Conservation (phyloP, 2,888 invertebrate genomes). For the Drosophila lacicola region DNA sequence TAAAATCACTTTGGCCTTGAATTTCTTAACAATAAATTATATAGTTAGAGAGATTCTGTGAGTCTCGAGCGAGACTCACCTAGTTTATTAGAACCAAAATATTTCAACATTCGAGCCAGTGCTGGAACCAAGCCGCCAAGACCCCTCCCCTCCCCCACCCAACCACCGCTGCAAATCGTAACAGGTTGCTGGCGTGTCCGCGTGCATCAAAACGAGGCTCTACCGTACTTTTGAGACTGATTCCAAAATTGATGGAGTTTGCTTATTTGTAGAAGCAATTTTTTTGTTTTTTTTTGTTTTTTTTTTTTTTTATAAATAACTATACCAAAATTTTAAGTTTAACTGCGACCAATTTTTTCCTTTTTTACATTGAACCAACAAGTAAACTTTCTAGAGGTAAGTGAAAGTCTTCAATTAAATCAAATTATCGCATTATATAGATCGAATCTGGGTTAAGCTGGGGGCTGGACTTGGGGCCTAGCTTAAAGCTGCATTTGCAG, state of each 20-base stretch:
- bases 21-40: constrained; percentile 4
- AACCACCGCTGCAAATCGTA: not conserved
- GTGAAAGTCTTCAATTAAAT: constrained; percentile 8
- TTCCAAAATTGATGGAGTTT: constrained; percentile 29
- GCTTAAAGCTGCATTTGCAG: too few species aligned
- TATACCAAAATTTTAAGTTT: constrained; percentile 28
- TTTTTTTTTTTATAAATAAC: constrained; percentile 15
- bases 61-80: constrained; percentile 21
- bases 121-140: not conserved
- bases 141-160: not conserved
- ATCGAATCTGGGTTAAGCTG: not conserved
- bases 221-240: not conserved
- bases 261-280: constrained; percentile 5
- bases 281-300: constrained; percentile 12
- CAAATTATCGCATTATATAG: too few species aligned
- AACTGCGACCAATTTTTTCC: constrained; percentile 6
- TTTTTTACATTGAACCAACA: constrained; percentile 21
- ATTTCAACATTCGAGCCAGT: constrained; percentile 2
- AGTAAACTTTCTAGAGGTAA: constrained; percentile 17
- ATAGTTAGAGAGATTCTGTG: constrained; percentile 16
- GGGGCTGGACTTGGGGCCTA: not conserved
- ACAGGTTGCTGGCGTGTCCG: too few species aligned
- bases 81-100: not conserved
- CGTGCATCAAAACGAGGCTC: not conserved
- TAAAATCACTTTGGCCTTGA: constrained; percentile 35